Evolutionary conservation across 1,140 invertebrate genomes (phyloP), one percentile per base, ranked within the genome.

Genomic region (Sarcophaga bullata): DNA sequence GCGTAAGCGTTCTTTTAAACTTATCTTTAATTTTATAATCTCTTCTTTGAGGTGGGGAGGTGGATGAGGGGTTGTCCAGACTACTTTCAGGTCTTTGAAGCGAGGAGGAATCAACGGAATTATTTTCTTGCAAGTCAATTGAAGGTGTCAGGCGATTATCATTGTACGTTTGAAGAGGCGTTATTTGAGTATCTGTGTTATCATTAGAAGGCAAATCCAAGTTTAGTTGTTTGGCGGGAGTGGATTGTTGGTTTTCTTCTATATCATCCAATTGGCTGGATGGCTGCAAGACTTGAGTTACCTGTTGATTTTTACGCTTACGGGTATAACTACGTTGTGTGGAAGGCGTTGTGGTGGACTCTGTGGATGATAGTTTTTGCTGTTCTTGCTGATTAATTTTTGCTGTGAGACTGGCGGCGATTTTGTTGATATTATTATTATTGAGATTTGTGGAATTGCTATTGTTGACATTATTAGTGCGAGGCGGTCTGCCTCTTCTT

Each of bases 21-120:
- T 90, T 90, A 62, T 90, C 88, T 84, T 90, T 90, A 73, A 90
- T 87, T 78, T 90, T 90, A 80, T 85, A 90, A 72, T 90, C 88
- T 46, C 86, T 85, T 78, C 83, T 83, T 76, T 87, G 88, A n/a
- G 88, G 88, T 37, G 87, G 62, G n/a, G 85, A 86, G 11, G 87
- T 86, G 50, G 87, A 88, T 80, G 78, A 73, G 47, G 81, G 58
- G 25, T 72, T 49, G 15, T 78, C 75, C 37, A 58, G 50, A 68
- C 49, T 81, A 47, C 72, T 81, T 9, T 49, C 58, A 46, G 82
- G 82, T 17, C 82, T 78, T 47, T 78, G 80, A 5, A 83, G 49
- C 25, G 83, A 82, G 52, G 68, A 73, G n/a, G 83, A 82, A 80
- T 84, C 81, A 9, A 68, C 48, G 19, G 83, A 82, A 50, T 80